Conservation (phyloP, 2,888 invertebrate species). For the Cenopis cana region DNA sequence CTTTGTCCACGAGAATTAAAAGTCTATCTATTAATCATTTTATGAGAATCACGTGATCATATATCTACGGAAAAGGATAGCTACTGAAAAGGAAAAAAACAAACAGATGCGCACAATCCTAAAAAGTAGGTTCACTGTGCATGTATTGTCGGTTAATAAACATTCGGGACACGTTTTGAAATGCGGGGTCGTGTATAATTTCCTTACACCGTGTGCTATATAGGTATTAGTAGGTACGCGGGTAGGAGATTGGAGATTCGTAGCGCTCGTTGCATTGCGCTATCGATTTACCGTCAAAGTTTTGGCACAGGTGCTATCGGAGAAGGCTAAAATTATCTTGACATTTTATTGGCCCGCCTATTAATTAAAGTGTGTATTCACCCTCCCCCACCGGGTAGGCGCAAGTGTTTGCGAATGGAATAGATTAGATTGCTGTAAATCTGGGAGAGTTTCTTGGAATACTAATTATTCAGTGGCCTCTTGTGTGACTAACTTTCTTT, state of each 20-base stretch:
- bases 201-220: not conserved
- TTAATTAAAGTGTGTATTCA: slow-evolving; percentile 65
- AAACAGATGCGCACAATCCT: not conserved
- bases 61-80: too few species aligned
- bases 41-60: not conserved
- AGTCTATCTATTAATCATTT: not conserved
- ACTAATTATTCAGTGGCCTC: slow-evolving; percentile 23
- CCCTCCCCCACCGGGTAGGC: slow-evolving; percentile 23
- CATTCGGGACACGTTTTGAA: slow-evolving; percentile 25
- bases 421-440: slow-evolving; percentile 40
- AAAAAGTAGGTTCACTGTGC: not conserved
- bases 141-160: slow-evolving; percentile 4
- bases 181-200: slow-evolving; percentile 16
- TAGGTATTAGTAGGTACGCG: not conserved
- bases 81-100: slow-evolving; percentile 4
- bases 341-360: slow-evolving; percentile 69
- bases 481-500: slow-evolving; percentile 2
- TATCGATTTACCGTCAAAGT: slow-evolving; percentile 70
- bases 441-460: slow-evolving; percentile 34
- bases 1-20: not conserved
- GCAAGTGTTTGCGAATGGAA: slow-evolving; percentile 27
- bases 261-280: slow-evolving; percentile 51
- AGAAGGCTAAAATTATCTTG: slow-evolving; percentile 71
- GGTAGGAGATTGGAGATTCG: slow-evolving; percentile 12
- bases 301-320: slow-evolving; percentile 67